Evolutionary conservation across 2,113 vertebrate species (phyloP), one percentile per base, ranked within the genome.

Genomic region (Ellobius talpinus): DNA sequence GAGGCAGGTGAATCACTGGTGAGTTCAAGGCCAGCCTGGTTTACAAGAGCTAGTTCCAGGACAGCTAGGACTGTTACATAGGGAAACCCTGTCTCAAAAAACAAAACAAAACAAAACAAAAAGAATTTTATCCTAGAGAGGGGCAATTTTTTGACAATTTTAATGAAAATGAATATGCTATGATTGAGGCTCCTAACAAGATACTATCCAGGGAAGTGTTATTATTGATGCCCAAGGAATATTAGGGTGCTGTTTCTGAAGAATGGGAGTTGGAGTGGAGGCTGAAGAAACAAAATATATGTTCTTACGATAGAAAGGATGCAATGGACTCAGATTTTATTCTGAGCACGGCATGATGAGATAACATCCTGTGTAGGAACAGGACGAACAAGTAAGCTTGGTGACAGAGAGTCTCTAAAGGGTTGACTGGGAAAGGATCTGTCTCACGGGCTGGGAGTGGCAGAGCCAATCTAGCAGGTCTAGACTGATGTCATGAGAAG

Each of bases 251-350:
- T 91, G 3, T 89, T 95, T 12, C 3, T 86, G 70, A 89, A 84
- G 70, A 4, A 76, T 39, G 23, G 24, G 68, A 5, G 50, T 42
- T 74, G 14, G 16, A n/a, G 24, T 63, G 29, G 82, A 39, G 79
- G 17, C 23, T 74, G 29, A 65, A 39, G 47, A 79, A 87, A 74
- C 66, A 63, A 89, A 89, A 47, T n/a, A 91, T 63, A 76, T 84
- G 24, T 82, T 72, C 36, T 6, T 65, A 61, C 36, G 87, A 17
- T 70, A 66, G 50, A 12, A 39, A 78, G 33, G 7, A 8, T 63
- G 14, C 50, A 82, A 63, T 42, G 55, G 19, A 70, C 81, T 87
- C 77, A 65, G 39, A 84, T 74, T 96, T 90, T 87, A 77, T 94
- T 63, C 76, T 50, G 31, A 90, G 26, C 72, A 36, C 63, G 77